These are phyloP conservation scores for Amblyopsis hoosieri DNA, from an alignment of 2,797 vertebrate genomes.

Conservation along the genomic window DNA sequence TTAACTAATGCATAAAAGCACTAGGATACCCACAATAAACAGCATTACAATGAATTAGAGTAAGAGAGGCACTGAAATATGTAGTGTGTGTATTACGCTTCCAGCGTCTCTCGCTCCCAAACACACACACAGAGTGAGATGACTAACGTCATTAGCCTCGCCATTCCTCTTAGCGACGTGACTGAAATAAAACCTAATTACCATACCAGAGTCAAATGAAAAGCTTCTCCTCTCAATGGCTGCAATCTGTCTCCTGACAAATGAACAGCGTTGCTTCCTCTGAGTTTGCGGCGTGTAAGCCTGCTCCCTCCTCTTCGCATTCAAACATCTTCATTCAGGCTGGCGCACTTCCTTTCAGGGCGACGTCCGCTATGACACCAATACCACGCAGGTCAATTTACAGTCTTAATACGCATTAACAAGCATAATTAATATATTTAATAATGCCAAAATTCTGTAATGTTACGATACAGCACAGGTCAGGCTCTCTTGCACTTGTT, in stretches of 20 bases:
- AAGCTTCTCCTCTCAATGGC: constrained; percentile 77
- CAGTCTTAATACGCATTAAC: constrained; percentile 25
- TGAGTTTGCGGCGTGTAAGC: constrained; percentile 41
- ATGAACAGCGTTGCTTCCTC: constrained; percentile 63
- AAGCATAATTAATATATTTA: constrained; percentile 21
- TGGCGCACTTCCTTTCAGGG: constrained; percentile 37
- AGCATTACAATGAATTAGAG: constrained; percentile 75
- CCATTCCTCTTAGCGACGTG: constrained; percentile 72
- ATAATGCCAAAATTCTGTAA: background rate
- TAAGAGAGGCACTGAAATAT: constrained; percentile 53
- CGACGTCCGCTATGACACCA: constrained; percentile 41
- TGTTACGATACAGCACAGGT: constrained; percentile 34
- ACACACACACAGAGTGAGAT: constrained; percentile 62
- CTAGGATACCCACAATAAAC: constrained; percentile 75
- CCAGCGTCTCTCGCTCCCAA: constrained; percentile 5
- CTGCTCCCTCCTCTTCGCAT: constrained; percentile 38
- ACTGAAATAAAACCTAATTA: constrained; percentile 79
- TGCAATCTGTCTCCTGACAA: constrained; percentile 76
- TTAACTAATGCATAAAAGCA: constrained; percentile 85
- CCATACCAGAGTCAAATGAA: constrained; percentile 77
- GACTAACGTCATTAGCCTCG: constrained; percentile 76
- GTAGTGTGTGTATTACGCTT: constrained; percentile 35
- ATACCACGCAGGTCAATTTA: constrained; percentile 31
- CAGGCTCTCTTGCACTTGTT: constrained; percentile 25
- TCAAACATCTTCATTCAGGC: constrained; percentile 60